Evolutionary conservation across 2,797 vertebrate genomes (phyloP).

Genomic region (Rachycentron canadum): DNA sequence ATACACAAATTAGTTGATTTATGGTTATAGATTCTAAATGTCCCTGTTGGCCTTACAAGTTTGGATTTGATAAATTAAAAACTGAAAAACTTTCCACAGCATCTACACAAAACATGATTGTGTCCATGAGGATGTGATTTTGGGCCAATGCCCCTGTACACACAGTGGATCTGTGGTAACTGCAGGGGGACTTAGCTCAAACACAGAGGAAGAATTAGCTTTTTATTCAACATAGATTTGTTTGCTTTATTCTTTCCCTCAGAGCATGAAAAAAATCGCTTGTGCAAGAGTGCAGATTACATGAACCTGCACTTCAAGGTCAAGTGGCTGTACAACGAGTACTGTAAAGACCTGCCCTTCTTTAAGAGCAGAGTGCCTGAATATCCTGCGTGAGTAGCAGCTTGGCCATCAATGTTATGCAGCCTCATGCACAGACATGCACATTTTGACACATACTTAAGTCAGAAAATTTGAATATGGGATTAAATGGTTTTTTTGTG

Average conservation of each 20-base stretch:
- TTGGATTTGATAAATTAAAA: background rate
- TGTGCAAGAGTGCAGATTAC: constrained; percentile 99
- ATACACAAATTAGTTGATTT: background rate
- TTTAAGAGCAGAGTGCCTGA: constrained; percentile 97
- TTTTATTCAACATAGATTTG: constrained; percentile 13
- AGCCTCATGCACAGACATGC: background rate
- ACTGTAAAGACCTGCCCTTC: constrained; percentile 95
- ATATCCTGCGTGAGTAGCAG: constrained; percentile 94
- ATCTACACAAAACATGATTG: background rate
- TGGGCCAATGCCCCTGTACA: background rate
- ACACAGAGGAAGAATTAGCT: background rate
- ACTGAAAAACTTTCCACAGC: background rate
- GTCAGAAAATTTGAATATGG: background rate
- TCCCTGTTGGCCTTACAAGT: background rate
- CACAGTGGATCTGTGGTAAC: background rate
- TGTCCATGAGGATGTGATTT: background rate
- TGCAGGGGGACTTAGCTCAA: background rate
- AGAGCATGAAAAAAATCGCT: constrained; percentile 98
- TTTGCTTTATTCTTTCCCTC: constrained; percentile 16
- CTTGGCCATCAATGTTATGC: background rate
- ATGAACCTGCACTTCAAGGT: constrained; percentile 99
- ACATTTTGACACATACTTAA: background rate
- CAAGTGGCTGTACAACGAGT: constrained; percentile 99
- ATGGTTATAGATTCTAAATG: background rate
- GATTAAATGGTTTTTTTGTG: background rate